A percentile compares a stretch with the other conserved stretches of the same genome.
These are phyloP conservation scores for Smutsia temminckii DNA, from an alignment of 2,797 vertebrate genomes.

Conservation along the genomic window DNA sequence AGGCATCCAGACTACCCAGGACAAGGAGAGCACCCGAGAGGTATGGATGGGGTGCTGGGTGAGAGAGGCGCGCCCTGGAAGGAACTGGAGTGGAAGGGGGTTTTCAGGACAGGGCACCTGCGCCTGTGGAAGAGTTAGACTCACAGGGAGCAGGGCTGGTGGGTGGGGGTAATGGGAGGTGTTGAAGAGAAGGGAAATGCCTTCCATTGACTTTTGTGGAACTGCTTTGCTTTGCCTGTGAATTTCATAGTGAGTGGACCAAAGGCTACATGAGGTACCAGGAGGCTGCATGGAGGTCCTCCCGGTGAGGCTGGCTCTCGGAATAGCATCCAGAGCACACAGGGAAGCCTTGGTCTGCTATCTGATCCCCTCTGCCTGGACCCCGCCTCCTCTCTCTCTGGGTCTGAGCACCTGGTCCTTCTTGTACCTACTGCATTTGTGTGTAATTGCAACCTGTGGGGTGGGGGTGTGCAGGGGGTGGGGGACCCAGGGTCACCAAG, in stretches of 20 bases:
- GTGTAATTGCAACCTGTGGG: not conserved
- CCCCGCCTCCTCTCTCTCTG: not conserved
- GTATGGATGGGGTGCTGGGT: not conserved
- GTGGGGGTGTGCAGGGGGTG: not conserved
- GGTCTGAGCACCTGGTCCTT: not conserved
- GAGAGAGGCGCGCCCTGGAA: not conserved
- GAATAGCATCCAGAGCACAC: not conserved
- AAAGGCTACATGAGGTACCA: not conserved
- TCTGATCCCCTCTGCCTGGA: not conserved
- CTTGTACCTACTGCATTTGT: not conserved
- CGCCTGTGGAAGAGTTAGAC: not conserved
- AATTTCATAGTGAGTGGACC: not conserved
- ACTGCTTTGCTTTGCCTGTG: not conserved
- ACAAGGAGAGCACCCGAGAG: constrained; percentile 14
- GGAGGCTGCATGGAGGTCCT: not conserved
- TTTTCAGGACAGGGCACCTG: not conserved
- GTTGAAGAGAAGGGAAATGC: not conserved
- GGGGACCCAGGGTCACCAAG: not conserved
- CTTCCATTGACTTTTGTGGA: not conserved
- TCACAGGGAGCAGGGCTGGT: not conserved
- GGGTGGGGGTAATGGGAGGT: not conserved
- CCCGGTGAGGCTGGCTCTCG: not conserved
- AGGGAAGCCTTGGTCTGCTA: not conserved
- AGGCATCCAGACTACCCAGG: not conserved
- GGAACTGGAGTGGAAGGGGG: not conserved